phyloP scores from a whole-genome alignment of 2,113 vertebrate species.

The Gopherus flavomarginatus region DNA sequence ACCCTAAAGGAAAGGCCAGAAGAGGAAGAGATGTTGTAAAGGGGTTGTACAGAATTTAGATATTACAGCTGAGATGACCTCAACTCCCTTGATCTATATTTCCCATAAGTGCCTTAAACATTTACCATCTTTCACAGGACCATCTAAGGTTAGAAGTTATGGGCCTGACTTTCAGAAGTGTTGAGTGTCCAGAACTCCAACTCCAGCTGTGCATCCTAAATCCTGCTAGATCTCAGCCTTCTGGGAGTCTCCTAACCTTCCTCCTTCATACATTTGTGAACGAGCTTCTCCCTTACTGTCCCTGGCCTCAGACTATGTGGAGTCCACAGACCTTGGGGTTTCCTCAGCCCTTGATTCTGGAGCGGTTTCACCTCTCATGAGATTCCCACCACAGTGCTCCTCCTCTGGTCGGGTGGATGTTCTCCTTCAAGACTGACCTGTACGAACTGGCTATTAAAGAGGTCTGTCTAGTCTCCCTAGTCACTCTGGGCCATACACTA shows the following conservation, averaged over 20 bases:
- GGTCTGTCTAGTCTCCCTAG: rapidly evolving
- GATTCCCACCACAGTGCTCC: not conserved
- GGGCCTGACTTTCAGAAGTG: not conserved
- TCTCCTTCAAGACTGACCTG: not conserved
- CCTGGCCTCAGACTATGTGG: not conserved
- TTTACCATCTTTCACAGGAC: rapidly evolving
- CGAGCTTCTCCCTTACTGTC: not conserved
- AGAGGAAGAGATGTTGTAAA: not conserved
- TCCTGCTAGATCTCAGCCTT: not conserved
- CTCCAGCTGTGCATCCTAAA: not conserved
- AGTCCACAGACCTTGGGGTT: not conserved
- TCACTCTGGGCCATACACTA: not conserved
- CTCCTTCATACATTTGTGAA: not conserved
- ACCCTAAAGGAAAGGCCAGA: conserved; percentile 72
- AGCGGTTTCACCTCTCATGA: not conserved
- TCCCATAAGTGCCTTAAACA: not conserved
- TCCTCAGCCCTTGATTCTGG: rapidly evolving
- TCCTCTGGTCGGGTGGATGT: no score
- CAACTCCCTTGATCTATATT: not conserved
- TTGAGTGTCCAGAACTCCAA: not conserved
- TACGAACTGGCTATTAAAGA: not conserved
- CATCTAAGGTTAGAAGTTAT: not conserved
- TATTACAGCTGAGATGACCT: not conserved
- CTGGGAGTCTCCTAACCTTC: not conserved
- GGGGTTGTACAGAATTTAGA: not conserved